phyloP scores from a whole-genome alignment of 2,113 vertebrate genomes.

The Hypanus sabinus region DNA sequence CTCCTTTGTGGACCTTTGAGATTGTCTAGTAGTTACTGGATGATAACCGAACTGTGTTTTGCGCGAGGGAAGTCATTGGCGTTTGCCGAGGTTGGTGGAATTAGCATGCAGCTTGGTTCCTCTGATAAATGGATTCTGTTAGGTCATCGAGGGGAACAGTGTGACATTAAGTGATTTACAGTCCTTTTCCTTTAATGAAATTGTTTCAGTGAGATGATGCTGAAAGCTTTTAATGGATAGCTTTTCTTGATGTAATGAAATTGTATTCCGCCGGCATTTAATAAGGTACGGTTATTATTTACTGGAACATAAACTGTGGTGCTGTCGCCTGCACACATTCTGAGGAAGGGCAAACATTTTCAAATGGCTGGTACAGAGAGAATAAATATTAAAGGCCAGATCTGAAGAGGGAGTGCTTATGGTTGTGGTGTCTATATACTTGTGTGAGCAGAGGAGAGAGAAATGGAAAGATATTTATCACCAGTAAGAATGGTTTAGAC shows the following conservation, averaged over 20 bases:
- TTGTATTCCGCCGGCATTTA: constrained; percentile 79
- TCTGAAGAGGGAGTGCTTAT: not conserved
- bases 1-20: constrained; percentile 12
- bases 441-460: constrained; percentile 27
- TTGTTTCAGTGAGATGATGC: constrained; percentile 86
- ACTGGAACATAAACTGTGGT: constrained; percentile 61
- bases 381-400: constrained; percentile 45
- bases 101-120: constrained; percentile 77
- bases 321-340: constrained; percentile 56
- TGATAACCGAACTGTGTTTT: not conserved
- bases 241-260: constrained; percentile 86
- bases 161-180: constrained; percentile 92
- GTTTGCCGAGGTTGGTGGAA: constrained; percentile 56
- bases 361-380: constrained; percentile 43
- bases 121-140: constrained; percentile 82
- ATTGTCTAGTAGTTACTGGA: not conserved
- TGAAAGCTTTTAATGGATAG: constrained; percentile 82
- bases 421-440: not conserved
- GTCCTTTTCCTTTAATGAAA: constrained; percentile 94
- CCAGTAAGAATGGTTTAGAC: constrained; percentile 33
- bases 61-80: not conserved
- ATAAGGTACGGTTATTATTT: constrained; percentile 81
- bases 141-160: constrained; percentile 75
- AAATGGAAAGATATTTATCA: not conserved
- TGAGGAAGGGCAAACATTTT: constrained; percentile 63